Evolutionary conservation across 2,113 vertebrate genomes (phyloP).

Genomic region (Myiopsitta monachus): DNA sequence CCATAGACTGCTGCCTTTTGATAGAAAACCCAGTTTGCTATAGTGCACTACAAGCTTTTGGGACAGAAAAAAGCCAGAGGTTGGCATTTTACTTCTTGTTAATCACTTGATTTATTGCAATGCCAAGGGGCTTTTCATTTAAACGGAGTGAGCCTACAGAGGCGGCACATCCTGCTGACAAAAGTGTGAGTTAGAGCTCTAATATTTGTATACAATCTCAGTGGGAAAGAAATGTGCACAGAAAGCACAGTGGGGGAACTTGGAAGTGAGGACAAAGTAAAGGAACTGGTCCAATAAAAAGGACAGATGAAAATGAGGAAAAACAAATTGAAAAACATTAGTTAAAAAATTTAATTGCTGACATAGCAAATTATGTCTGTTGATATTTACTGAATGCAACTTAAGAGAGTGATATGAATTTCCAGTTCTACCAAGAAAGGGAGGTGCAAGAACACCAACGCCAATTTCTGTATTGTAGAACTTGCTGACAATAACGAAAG

Average conservation of each 20-base stretch:
- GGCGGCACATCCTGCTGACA: conserved; percentile 21
- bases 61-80: not conserved
- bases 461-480: not conserved
- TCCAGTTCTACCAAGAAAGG: not conserved
- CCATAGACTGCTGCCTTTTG: not conserved
- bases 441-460: not conserved
- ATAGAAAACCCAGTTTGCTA: not conserved
- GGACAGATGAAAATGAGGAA: not conserved
- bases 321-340: not conserved
- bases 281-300: conserved; percentile 32
- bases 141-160: conserved; percentile 17
- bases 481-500: not conserved
- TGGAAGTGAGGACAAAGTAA: conserved; percentile 31
- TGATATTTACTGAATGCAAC: not conserved
- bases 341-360: conserved; percentile 15
- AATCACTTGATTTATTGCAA: conserved; percentile 55
- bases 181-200: conserved; percentile 54
- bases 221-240: conserved; percentile 42
- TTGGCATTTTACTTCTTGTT: conserved; percentile 50
- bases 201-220: conserved; percentile 62
- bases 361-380: not conserved
- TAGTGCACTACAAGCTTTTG: not conserved
- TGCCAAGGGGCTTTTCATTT: conserved; percentile 55
- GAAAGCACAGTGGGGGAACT: not conserved
- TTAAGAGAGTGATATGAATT: not conserved